These are phyloP conservation scores for Picathartes gymnocephalus DNA, from an alignment of 2,113 vertebrate species.

Conservation along the genomic window DNA sequence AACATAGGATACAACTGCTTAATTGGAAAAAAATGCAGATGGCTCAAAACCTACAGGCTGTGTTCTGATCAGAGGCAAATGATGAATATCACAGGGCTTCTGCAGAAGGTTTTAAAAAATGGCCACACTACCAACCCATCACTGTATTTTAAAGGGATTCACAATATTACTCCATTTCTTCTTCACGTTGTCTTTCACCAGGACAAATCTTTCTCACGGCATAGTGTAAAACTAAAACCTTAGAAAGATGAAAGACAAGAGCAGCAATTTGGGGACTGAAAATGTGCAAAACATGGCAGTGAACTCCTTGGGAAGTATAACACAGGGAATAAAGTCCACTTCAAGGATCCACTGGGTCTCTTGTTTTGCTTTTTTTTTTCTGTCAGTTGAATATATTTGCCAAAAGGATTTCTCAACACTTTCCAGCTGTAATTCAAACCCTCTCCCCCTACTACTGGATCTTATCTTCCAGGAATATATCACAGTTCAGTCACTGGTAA, in stretches of 20 bases:
- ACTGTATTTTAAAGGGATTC: background rate
- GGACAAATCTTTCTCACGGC: background rate
- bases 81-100: background rate
- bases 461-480: background rate
- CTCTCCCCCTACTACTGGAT: background rate
- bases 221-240: background rate
- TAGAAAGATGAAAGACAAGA: background rate
- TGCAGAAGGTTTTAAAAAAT: background rate
- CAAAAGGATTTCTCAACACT: background rate
- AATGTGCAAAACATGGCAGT: background rate
- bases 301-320: background rate
- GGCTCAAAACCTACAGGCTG: background rate
- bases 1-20: background rate
- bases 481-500: background rate
- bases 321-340: background rate
- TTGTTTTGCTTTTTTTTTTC: background rate
- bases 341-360: background rate
- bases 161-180: background rate
- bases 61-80: background rate
- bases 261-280: background rate
- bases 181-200: background rate
- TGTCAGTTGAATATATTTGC: background rate
- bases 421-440: background rate
- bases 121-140: background rate
- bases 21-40: background rate